A percentile compares a stretch with the other conserved stretches of the same genome.
These are phyloP conservation scores for Glaucomys volans DNA, from an alignment of 2,113 vertebrate genomes.

Conservation along the genomic window DNA sequence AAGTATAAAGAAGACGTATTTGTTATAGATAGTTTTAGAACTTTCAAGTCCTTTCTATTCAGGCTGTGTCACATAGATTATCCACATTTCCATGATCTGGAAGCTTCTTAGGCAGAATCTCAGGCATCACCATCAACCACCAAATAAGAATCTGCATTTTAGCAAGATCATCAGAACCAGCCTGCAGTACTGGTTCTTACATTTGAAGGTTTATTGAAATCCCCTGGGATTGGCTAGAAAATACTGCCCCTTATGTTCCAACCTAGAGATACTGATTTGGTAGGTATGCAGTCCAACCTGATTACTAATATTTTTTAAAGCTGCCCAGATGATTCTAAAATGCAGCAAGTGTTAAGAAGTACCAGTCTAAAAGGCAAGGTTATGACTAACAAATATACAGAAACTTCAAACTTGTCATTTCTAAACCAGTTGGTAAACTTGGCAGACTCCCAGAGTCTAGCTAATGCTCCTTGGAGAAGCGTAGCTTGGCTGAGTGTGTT, in stretches of 20 bases:
- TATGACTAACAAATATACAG: constrained; percentile 11
- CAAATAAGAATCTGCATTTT: not conserved
- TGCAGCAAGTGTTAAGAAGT: not conserved
- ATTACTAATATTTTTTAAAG: not conserved
- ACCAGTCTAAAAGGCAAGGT: not conserved
- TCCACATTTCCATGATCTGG: not conserved
- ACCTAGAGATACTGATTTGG: not conserved
- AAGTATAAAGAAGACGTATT: not conserved
- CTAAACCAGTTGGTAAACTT: constrained; percentile 73
- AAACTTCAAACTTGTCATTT: constrained; percentile 61
- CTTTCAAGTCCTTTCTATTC: not conserved
- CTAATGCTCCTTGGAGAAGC: constrained; percentile 84
- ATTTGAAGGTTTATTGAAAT: not conserved
- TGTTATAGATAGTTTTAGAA: not conserved
- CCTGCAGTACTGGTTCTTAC: not conserved
- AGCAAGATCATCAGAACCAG: not conserved
- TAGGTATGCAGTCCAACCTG: not conserved
- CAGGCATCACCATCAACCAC: not conserved
- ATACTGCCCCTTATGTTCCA: not conserved
- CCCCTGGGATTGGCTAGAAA: not conserved
- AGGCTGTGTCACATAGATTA: not conserved
- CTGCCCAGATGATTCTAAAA: not conserved
- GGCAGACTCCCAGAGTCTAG: constrained; percentile 87
- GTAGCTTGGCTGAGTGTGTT: constrained; percentile 90
- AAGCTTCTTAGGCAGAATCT: not conserved